Evolutionary conservation across 2,797 vertebrate genomes (phyloP), one percentile per base, ranked within the genome.

Genomic region (Melanotaenia parkinsoni): DNA sequence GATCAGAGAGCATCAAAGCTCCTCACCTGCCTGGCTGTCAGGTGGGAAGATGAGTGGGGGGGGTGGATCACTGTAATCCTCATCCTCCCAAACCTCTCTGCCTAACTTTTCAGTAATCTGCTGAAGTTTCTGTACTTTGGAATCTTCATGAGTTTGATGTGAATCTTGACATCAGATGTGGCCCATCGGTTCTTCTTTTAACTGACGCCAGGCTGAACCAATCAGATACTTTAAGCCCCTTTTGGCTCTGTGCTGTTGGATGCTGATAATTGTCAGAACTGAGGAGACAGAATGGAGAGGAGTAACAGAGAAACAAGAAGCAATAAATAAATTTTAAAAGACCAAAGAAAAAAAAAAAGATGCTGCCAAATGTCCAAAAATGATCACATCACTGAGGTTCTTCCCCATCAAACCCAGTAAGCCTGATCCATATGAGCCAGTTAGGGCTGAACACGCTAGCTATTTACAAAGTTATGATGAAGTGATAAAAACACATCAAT

Each of bases 1-100:
- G 86, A 91, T 90, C 89, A 90, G 85, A 91, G 86, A 70, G 77
- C 65, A 71, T 86, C 73, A 72, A 63, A 72, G 81, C 72, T 75
- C 72, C 83, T 80, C 76, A 78, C 82, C 86, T 86, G 87, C 79
- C 76, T 74, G 74, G 63, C 70, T 85, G 77, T 79, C 74, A 73
- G 69, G 35, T 80, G 83, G 43, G 51, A 54, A 74, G 82, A 79
- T 76, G 74, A 81, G 65, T 67, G 72, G 75, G 75, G 40, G 14
- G 9, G 38, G 38, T 5, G 76, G 79, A 87, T 86, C 76, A 82
- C 74, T 72, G 66, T 85, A 88, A 91, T 86, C 83, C 78, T 67
- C 63, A 14, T 76, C 72, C 63, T 66, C 73, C 68, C 81, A 85
- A 86, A 72, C 43, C 70, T 62, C 61, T 76, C 72, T 77, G 75